Evolutionary conservation across 53 echinoderm and acorn worm species (phyloP).

Genomic region (Astropecten irregularis): DNA sequence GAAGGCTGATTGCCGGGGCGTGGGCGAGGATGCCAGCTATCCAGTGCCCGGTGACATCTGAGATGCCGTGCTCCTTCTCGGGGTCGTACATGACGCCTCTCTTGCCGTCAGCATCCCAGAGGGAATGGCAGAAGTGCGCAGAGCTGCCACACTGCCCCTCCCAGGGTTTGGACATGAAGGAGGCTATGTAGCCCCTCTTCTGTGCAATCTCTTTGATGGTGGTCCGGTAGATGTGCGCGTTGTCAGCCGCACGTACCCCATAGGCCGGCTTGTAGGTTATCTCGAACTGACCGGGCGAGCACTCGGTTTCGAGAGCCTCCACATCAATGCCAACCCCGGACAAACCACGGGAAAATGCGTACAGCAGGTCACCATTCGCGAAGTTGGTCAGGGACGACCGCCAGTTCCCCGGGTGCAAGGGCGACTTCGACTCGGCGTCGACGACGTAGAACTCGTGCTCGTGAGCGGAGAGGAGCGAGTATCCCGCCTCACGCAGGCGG

Average conservation of each 20-base stretch:
- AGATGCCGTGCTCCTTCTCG: constrained; percentile 41
- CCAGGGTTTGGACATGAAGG: constrained; percentile 90
- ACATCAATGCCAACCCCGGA: constrained; percentile 60
- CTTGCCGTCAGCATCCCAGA: constrained; percentile 69
- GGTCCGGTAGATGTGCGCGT: constrained; percentile 70
- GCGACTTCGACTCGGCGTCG: constrained; percentile 65
- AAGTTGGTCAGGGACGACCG: constrained; percentile 64
- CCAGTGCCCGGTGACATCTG: constrained; percentile 68
- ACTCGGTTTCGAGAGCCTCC: constrained; percentile 71
- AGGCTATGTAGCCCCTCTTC: constrained; percentile 68
- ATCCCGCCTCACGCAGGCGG: constrained; percentile 64
- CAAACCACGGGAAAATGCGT: constrained; percentile 20
- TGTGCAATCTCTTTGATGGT: constrained; percentile 78
- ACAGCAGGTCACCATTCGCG: constrained; percentile 26
- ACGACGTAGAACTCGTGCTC: constrained; percentile 92
- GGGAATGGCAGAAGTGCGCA: constrained; percentile 75
- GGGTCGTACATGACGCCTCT: constrained; percentile 56
- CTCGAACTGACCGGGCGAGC: constrained; percentile 76
- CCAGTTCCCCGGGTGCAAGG: constrained; percentile 58
- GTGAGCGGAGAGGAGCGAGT: constrained; percentile 79
- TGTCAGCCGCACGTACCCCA: constrained; percentile 72
- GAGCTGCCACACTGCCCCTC: constrained; percentile 59
- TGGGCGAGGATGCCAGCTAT: constrained; percentile 77
- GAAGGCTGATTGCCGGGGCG: constrained; percentile 54
- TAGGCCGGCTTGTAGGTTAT: constrained; percentile 81